phyloP scores from a whole-genome alignment of 1,140 invertebrate genomes.

The Dendrolimus punctatus region DNA sequence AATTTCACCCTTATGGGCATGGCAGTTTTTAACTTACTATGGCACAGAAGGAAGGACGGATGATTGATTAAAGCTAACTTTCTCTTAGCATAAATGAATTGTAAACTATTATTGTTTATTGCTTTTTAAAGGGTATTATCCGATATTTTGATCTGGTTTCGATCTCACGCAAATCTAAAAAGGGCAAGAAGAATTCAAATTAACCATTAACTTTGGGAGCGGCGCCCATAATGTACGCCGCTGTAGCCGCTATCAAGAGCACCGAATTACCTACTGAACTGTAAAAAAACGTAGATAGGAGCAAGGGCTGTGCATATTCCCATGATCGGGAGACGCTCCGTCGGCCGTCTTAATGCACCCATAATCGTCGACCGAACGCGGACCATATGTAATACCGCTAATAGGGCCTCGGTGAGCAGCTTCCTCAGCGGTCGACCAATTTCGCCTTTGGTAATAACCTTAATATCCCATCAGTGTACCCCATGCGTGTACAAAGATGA shows the following conservation, averaged over 20 bases:
- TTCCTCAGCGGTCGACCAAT: constrained; percentile 66
- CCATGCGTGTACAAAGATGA: constrained; percentile 54
- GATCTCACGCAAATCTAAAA: constrained; percentile 22
- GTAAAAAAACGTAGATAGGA: constrained; percentile 52
- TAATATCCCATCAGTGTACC: constrained; percentile 54
- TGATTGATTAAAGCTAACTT: too few species aligned
- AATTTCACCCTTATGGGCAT: too few species aligned
- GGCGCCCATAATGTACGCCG: constrained; percentile 41
- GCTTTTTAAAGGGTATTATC: too few species aligned
- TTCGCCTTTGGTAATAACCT: constrained; percentile 56
- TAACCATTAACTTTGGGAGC: constrained; percentile 33
- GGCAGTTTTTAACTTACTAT: too few species aligned
- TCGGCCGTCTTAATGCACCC: constrained; percentile 55
- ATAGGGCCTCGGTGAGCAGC: constrained; percentile 55
- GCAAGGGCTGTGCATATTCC: constrained; percentile 40
- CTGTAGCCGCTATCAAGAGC: constrained; percentile 21
- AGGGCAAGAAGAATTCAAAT: constrained; percentile 23
- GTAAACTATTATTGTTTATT: too few species aligned
- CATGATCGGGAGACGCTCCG: constrained; percentile 42
- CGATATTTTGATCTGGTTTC: constrained; percentile 3
- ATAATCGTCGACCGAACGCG: constrained; percentile 49
- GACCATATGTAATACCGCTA: constrained; percentile 60
- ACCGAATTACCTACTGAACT: constrained; percentile 54
- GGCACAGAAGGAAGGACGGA: too few species aligned
- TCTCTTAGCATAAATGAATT: too few species aligned